phyloP scores from a whole-genome alignment of 2,113 vertebrate genomes.

The Cinclus cinclus region DNA sequence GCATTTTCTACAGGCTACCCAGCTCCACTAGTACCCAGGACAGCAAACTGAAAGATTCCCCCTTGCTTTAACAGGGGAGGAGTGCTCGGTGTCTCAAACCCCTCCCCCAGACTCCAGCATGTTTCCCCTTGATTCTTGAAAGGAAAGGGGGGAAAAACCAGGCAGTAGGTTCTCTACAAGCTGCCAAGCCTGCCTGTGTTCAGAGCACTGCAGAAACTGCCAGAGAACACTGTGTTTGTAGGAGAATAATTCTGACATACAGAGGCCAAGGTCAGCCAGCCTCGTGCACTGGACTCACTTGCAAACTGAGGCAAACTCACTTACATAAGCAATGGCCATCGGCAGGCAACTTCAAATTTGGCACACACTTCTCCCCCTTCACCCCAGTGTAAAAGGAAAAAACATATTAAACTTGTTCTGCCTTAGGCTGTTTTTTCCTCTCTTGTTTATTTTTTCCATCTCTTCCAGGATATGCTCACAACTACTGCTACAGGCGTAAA shows the following conservation, averaged over 20 bases:
- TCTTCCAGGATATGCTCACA: neutral
- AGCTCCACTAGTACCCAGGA: neutral
- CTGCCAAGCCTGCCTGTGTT: neutral
- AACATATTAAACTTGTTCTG: slow-evolving; percentile 19
- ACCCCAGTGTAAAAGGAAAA: neutral
- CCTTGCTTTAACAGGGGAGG: neutral
- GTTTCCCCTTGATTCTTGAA: neutral
- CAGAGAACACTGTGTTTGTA: neutral
- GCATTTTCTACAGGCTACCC: neutral
- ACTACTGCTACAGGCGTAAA: neutral
- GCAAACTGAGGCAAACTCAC: neutral
- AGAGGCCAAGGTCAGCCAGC: slow-evolving; percentile 5
- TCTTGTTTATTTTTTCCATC: neutral
- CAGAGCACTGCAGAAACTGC: neutral
- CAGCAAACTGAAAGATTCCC: neutral
- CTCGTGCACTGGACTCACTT: neutral
- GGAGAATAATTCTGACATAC: neutral
- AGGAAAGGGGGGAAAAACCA: neutral
- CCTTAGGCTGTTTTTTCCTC: slow-evolving; percentile 18
- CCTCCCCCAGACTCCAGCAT: neutral
- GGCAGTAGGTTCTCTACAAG: neutral
- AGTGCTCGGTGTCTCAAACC: neutral
- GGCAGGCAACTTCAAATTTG: slow-evolving; percentile 16
- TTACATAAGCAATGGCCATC: neutral
- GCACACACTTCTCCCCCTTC: neutral